Conservation (phyloP, 2,113 vertebrate species). For the Megalops atlanticus region DNA sequence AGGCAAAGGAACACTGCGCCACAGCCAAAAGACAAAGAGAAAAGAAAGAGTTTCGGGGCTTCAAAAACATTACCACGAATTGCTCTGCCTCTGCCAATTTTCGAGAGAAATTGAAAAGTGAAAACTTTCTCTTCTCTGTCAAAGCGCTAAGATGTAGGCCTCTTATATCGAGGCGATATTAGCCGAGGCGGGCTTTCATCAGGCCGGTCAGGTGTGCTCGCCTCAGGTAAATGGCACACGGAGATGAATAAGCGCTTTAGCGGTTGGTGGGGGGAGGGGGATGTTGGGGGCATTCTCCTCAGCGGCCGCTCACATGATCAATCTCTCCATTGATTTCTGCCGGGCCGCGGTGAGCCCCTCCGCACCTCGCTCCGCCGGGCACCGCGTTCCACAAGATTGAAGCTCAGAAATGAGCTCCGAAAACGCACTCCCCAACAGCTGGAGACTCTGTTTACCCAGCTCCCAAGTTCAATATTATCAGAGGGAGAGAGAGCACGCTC, state of each 20-base stretch:
- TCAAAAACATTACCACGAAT: neutral
- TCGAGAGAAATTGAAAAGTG: neutral
- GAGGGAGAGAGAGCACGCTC: constrained; percentile 46
- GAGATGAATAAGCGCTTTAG: constrained; percentile 15
- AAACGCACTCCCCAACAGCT: constrained; percentile 34
- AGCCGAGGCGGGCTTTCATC: constrained; percentile 25
- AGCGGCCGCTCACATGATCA: constrained; percentile 48
- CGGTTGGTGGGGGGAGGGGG: too few species aligned
- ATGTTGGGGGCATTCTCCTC: neutral
- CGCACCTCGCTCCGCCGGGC: constrained; percentile 49
- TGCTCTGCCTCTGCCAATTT: neutral
- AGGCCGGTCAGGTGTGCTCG: constrained; percentile 10
- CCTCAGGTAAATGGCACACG: constrained; percentile 29
- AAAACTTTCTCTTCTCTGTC: constrained; percentile 30
- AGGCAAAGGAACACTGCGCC: neutral
- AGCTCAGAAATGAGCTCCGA: constrained; percentile 55
- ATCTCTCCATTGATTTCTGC: constrained; percentile 55
- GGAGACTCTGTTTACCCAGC: constrained; percentile 30
- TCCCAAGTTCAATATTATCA: constrained; percentile 60
- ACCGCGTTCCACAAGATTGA: constrained; percentile 57
- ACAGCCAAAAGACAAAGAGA: neutral
- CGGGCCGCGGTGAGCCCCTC: constrained; percentile 33
- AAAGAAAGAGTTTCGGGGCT: neutral
- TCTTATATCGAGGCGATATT: constrained; percentile 48
- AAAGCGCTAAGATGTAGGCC: constrained; percentile 25